A percentile compares a stretch with the other conserved stretches of the same genome.
These are phyloP conservation scores for Dipodomys stephensi DNA, from an alignment of 2,113 vertebrate species.

Conservation along the genomic window DNA sequence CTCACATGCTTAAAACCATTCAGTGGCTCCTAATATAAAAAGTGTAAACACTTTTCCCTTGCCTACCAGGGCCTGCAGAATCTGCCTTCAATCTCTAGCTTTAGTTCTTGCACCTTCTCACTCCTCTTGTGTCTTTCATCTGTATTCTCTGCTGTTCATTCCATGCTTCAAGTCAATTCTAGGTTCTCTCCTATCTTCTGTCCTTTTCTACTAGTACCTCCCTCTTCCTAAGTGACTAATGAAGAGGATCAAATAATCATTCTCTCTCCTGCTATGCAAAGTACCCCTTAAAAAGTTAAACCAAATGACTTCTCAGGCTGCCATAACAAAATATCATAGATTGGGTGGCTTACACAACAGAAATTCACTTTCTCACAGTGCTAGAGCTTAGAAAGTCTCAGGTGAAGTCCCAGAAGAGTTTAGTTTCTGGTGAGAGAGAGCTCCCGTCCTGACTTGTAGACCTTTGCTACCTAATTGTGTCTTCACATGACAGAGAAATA, in stretches of 20 bases:
- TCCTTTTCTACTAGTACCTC: neutral
- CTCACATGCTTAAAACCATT: neutral
- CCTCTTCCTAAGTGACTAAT: neutral
- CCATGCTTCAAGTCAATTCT: neutral
- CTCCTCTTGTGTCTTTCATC: neutral
- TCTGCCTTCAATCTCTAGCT: neutral
- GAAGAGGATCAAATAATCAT: neutral
- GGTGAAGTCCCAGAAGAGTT: neutral
- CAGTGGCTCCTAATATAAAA: neutral
- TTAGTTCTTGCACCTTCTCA: neutral
- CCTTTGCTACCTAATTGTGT: neutral
- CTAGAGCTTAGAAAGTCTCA: neutral
- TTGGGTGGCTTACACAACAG: neutral
- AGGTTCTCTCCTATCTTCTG: neutral
- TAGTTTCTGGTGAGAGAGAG: neutral
- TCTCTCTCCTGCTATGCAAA: neutral
- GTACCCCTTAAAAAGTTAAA: neutral
- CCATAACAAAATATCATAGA: neutral
- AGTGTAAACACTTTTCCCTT: neutral
- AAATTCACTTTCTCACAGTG: neutral
- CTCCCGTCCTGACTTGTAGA: neutral
- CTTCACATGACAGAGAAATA: neutral
- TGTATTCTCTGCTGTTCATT: neutral
- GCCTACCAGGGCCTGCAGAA: neutral
- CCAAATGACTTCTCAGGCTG: too few relatives aligned